Conservation (phyloP, 1,140 invertebrate genomes). For the Dendrolimus kikuchii region DNA sequence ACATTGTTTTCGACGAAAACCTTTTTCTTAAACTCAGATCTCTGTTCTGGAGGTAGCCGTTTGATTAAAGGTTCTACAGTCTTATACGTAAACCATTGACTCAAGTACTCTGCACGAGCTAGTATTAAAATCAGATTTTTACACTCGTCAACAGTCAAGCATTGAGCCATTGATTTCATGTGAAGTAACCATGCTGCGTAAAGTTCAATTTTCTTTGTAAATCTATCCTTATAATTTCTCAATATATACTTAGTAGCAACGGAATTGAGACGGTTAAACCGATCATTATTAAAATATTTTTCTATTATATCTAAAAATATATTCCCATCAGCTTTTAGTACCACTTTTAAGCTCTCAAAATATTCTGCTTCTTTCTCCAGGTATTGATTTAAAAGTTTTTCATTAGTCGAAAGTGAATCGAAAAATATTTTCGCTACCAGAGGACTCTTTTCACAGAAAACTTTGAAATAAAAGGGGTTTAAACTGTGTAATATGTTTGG, state of each 20-base stretch:
- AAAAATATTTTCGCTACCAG: not conserved
- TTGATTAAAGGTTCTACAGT: constrained; percentile 6
- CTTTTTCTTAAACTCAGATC: constrained; percentile 16
- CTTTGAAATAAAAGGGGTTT: too few relatives aligned
- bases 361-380: not conserved
- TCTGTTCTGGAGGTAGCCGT: constrained; percentile 4
- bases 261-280: not conserved
- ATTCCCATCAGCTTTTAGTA: not conserved
- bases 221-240: constrained; percentile 1
- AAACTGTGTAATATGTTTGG: too few relatives aligned
- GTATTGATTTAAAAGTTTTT: constrained; percentile 2
- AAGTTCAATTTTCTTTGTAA: constrained; percentile 4
- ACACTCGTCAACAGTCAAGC: constrained; percentile 3
- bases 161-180: constrained; percentile 4
- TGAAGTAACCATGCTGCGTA: constrained; percentile 1
- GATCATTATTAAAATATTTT: constrained; percentile 4
- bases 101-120: constrained; percentile 2
- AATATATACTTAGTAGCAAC: constrained; percentile 5
- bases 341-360: constrained; percentile 4
- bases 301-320: constrained; percentile 8
- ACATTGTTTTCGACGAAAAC: constrained; percentile 20
- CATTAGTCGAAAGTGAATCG: not conserved
- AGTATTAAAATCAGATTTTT: constrained; percentile 2
- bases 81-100: constrained; percentile 1
- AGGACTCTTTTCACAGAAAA: too few relatives aligned